Conservation (phyloP, 2,888 invertebrate species). For the Micoletzkya japonica region DNA sequence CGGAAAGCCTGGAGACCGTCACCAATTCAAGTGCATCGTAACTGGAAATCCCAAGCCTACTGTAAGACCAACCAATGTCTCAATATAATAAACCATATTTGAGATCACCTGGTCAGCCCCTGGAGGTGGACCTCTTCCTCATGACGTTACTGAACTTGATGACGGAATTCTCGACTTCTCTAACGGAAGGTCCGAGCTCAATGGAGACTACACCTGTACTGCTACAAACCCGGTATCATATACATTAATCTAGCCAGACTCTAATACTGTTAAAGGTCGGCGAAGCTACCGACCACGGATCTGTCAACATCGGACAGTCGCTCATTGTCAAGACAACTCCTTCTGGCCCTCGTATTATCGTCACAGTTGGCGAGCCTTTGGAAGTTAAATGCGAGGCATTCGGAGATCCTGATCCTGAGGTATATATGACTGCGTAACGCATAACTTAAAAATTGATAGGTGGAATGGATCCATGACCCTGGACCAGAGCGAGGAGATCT, state of each 20-base stretch:
- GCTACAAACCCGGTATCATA: slow-evolving; percentile 49
- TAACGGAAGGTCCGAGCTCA: slow-evolving; percentile 47
- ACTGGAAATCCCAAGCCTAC: slow-evolving; percentile 58
- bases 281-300: slow-evolving; percentile 58
- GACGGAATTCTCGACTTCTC: slow-evolving; percentile 53
- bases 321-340: slow-evolving; percentile 54
- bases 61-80: slow-evolving; percentile 11
- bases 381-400: slow-evolving; percentile 55
- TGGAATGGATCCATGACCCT: slow-evolving; percentile 59
- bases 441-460: slow-evolving; percentile 6
- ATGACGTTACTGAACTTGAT: slow-evolving; percentile 60
- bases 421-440: background rate
- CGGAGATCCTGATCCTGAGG: slow-evolving; percentile 62
- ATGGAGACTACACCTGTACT: slow-evolving; percentile 58
- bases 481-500: slow-evolving; percentile 62
- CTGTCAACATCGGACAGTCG: slow-evolving; percentile 53
- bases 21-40: slow-evolving; percentile 59
- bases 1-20: slow-evolving; percentile 59
- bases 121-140: slow-evolving; percentile 55
- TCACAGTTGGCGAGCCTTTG: slow-evolving; percentile 60
- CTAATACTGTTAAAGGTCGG: slow-evolving; percentile 36
- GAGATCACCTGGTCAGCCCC: slow-evolving; percentile 60
- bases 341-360: slow-evolving; percentile 52
- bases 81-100: background rate
- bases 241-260: background rate